Evolutionary conservation across 2,888 invertebrate genomes (phyloP), one percentile per base, ranked within the genome.

Genomic region (Elegia similella): DNA sequence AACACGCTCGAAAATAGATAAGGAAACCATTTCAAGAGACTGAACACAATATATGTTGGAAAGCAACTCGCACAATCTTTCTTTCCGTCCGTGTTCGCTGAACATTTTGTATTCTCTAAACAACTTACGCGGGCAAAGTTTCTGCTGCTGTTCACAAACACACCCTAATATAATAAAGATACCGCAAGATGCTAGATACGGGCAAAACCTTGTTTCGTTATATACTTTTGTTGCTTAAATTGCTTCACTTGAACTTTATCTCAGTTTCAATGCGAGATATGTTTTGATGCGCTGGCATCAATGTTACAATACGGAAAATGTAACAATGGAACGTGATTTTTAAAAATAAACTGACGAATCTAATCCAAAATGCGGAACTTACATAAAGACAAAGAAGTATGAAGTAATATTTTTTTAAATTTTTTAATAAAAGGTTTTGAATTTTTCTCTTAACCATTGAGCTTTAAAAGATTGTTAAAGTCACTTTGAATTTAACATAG

Each of bases 31-130:
- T 50, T 32, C 50, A 10, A 50, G 34, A 50, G 50, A 34, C 50
- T 50, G 34, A 34, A 34, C 34, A 50, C 50, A 32, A 23, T 50
- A 50, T 50, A 50, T 16, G 34, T 50, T 34, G 34, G 17, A 50
- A 32, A 34, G 50, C 10, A 30, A 34, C 50, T 50, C 34, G 50
- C 50, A 50, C 34, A 50, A 50, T 50, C 50, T 50, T 50, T 50
- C 50, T 50, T 50, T 50, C 47, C 7, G 47, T 47, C 7, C 34
- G 50, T 48, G 48, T 48, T 32, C 32, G 48, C 13, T 48, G 30
- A 34, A 50, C 34, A 50, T 50, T 50, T 50, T 50, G 50, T 50
- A 50, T 50, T 50, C 50, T 50, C 50, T 50, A 50, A 50, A 50
- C 50, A 50, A 50, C 34, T 50, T 50, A 38, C 50, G 34, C 50